A percentile compares a stretch with the other conserved stretches of the same genome.
These are phyloP conservation scores for Crematogaster levior DNA, from an alignment of 2,888 invertebrate genomes.

Conservation along the genomic window DNA sequence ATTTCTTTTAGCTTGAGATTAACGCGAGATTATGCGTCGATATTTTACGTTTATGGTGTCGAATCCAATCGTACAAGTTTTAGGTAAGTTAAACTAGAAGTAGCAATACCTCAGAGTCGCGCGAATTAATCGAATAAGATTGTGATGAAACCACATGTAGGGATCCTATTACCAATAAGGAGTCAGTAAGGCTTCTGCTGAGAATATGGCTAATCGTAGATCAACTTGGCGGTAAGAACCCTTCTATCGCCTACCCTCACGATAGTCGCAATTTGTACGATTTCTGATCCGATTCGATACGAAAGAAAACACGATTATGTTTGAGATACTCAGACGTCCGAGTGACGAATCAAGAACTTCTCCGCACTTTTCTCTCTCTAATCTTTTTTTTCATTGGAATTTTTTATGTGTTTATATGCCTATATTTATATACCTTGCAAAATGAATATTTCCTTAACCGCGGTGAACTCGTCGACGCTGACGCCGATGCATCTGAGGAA, in stretches of 20 bases:
- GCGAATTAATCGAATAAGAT: constrained; percentile 83
- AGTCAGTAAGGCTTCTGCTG: constrained; percentile 85
- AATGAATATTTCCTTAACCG: constrained; percentile 90
- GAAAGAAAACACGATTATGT: constrained; percentile 83
- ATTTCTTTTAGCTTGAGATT: background rate
- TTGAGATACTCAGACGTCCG: constrained; percentile 78
- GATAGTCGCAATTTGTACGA: constrained; percentile 84
- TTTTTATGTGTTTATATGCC: background rate
- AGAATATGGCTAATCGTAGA: constrained; percentile 85
- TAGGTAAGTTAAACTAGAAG: background rate
- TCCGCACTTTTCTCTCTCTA: background rate
- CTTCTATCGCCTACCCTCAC: constrained; percentile 72
- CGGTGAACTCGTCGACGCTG: constrained; percentile 97
- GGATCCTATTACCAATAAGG: constrained; percentile 85
- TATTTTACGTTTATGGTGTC: background rate
- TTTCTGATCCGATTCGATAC: constrained; percentile 85
- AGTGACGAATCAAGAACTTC: constrained; percentile 28
- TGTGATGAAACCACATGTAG: constrained; percentile 85
- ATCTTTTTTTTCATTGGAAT: background rate
- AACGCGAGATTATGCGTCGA: background rate
- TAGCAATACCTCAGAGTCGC: constrained; percentile 61
- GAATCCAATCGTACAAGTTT: background rate
- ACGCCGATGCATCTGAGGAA: constrained; percentile 99
- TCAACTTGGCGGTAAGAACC: constrained; percentile 80
- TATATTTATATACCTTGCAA: constrained; percentile 45